Evolutionary conservation across 1,140 invertebrate genomes (phyloP).

Genomic region (Drosophila punjabiensis): DNA sequence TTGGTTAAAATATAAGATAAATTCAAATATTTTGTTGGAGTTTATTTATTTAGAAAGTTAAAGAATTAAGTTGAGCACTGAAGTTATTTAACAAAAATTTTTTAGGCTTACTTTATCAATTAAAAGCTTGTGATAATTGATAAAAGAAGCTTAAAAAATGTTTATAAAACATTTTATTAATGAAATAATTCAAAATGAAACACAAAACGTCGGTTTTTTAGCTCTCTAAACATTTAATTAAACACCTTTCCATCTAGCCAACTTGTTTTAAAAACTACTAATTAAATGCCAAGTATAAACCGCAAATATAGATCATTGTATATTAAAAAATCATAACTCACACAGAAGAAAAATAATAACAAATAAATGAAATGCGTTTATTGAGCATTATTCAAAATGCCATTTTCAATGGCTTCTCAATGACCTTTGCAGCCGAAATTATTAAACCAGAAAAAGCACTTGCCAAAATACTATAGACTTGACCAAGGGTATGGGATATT

Average conservation of each 20-base stretch:
- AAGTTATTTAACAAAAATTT: neutral
- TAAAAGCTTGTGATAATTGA: too few species aligned
- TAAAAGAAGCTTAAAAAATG: too few species aligned
- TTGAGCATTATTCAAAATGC: neutral
- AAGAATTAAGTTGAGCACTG: neutral
- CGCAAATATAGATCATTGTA: neutral
- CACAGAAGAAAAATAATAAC: neutral
- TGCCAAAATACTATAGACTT: neutral
- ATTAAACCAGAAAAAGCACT: constrained; percentile 22
- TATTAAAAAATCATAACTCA: neutral
- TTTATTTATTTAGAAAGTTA: neutral
- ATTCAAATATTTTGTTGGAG: neutral
- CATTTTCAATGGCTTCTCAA: neutral
- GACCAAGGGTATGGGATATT: constrained; percentile 3
- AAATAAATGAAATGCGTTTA: neutral
- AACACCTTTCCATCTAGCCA: neutral
- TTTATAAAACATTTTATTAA: too few species aligned
- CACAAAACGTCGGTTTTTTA: too few species aligned
- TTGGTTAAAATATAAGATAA: neutral
- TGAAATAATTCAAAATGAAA: neutral
- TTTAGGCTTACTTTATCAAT: neutral
- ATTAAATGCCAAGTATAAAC: neutral
- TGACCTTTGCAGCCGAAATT: constrained; percentile 7
- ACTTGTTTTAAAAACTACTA: neutral
- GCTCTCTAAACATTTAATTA: neutral